A percentile compares a stretch with the other conserved stretches of the same genome.
phyloP scores from a whole-genome alignment of 2,797 vertebrate genomes.

The Delichon dasypus region DNA sequence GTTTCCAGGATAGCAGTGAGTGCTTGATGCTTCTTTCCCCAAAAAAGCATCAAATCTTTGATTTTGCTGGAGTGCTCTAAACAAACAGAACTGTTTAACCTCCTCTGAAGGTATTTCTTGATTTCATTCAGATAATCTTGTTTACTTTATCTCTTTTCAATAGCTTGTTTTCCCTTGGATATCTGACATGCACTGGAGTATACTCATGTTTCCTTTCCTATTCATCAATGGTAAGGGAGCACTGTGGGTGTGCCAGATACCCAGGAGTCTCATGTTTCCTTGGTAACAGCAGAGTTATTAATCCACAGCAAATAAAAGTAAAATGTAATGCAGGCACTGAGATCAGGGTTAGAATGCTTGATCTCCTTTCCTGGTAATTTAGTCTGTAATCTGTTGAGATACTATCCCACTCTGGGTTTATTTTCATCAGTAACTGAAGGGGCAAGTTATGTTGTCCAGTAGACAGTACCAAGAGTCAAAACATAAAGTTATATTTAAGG shows the following conservation, averaged over 20 bases:
- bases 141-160: background rate
- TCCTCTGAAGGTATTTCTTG: background rate
- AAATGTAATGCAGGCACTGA: background rate
- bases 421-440: background rate
- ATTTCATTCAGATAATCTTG: background rate
- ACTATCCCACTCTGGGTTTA: background rate
- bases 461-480: background rate
- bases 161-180: background rate
- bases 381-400: background rate
- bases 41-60: background rate
- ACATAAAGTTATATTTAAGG: background rate
- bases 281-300: background rate
- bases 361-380: background rate
- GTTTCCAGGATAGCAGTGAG: background rate
- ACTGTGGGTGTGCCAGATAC: background rate
- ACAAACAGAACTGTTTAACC: background rate
- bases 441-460: background rate
- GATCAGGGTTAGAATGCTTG: background rate
- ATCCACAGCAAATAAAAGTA: background rate
- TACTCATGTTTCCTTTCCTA: background rate
- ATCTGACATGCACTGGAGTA: background rate
- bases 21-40: background rate
- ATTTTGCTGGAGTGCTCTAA: background rate
- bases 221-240: background rate
- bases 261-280: background rate